These are phyloP conservation scores for Carcina quercana DNA, from an alignment of 2,888 invertebrate species.

Conservation along the genomic window DNA sequence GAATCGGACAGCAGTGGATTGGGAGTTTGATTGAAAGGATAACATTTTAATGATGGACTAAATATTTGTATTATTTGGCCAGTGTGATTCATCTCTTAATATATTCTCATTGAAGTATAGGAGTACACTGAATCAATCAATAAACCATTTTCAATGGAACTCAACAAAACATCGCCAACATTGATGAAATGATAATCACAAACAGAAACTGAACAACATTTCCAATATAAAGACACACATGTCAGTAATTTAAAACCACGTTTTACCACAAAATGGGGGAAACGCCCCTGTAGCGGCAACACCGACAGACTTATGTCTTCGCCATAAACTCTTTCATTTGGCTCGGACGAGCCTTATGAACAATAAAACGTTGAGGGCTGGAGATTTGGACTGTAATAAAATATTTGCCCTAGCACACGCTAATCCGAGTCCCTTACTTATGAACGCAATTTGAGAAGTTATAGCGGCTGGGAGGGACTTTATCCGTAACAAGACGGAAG, in stretches of 20 bases:
- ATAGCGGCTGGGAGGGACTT: constrained; percentile 36
- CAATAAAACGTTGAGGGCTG: constrained; percentile 74
- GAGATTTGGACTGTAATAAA: constrained; percentile 74
- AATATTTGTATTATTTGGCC: too few relatives aligned
- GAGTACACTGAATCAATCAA: too few relatives aligned
- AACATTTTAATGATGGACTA: too few relatives aligned
- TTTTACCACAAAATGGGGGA: constrained; percentile 28
- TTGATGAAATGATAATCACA: too few relatives aligned
- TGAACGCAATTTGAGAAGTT: constrained; percentile 71
- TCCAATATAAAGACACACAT: constrained; percentile 3
- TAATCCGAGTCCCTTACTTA: constrained; percentile 71
- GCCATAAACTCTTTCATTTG: constrained; percentile 75
- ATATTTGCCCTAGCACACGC: constrained; percentile 72
- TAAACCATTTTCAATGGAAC: too few relatives aligned
- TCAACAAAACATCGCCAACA: too few relatives aligned
- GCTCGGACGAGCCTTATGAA: constrained; percentile 74
- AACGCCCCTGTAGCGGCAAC: constrained; percentile 48
- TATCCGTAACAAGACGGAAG: constrained; percentile 5
- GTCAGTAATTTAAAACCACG: constrained; percentile 11
- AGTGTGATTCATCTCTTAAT: too few relatives aligned
- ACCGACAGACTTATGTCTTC: constrained; percentile 62
- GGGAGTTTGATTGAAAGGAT: too few relatives aligned
- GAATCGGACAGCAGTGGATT: too few relatives aligned
- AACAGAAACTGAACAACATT: too few relatives aligned
- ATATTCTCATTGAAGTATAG: too few relatives aligned